Conservation (phyloP, 37 sponge, comb jelly and placozoan genomes). For the Halisarca cf. caerulea region DNA sequence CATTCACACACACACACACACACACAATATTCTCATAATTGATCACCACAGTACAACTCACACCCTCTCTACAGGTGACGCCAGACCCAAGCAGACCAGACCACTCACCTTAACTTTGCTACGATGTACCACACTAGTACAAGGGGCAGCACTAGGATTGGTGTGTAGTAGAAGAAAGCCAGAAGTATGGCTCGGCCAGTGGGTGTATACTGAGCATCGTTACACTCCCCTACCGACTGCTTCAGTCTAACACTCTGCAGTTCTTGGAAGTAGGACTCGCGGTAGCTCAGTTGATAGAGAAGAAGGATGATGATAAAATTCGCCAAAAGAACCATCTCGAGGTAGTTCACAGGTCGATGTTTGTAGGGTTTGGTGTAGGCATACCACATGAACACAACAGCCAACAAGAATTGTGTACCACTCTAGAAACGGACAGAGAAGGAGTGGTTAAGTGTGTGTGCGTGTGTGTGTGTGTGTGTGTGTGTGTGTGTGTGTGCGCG, state of each 20-base stretch:
- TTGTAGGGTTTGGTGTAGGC: conserved; percentile 23
- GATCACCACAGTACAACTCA: too few species aligned
- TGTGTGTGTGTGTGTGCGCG: conserved; percentile 11
- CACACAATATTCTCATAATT: too few species aligned
- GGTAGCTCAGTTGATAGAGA: neutral
- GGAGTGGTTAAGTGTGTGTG: neutral
- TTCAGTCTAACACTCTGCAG: too few species aligned
- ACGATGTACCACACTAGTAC: neutral
- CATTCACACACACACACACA: too few species aligned
- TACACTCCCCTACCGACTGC: neutral
- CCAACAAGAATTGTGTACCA: neutral
- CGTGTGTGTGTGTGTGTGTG: neutral
- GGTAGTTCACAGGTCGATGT: neutral
- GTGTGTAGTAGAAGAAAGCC: conserved; percentile 52
- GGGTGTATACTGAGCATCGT: neutral
- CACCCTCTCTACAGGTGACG: too few species aligned
- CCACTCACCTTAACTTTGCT: neutral
- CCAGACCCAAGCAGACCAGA: too few species aligned
- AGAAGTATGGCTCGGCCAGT: conserved; percentile 31
- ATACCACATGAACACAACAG: neutral
- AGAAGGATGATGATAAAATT: neutral
- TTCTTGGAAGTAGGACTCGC: too few species aligned
- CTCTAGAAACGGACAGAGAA: neutral
- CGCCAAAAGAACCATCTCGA: neutral
- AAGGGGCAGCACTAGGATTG: conserved; percentile 12